Evolutionary conservation across 2,888 invertebrate species (phyloP).

Genomic region (Lasius platythorax): DNA sequence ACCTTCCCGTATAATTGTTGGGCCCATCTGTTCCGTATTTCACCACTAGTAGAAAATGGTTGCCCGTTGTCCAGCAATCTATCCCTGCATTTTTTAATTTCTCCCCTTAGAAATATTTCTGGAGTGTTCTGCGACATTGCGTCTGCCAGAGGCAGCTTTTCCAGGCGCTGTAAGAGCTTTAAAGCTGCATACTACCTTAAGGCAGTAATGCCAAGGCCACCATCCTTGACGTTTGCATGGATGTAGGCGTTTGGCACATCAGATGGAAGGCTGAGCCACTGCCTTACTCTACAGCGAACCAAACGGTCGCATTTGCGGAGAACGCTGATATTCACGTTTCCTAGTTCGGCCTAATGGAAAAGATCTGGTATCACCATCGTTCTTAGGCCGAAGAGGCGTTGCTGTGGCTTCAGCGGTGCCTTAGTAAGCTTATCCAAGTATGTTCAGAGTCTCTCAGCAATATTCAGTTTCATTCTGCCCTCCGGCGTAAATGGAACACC

Average conservation of each 20-base stretch:
- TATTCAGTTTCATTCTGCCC: conserved; percentile 6
- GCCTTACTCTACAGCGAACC: conserved; percentile 62
- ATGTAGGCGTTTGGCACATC: conserved; percentile 77
- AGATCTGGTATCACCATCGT: background rate
- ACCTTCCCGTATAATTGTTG: too few species aligned
- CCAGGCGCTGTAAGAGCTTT: conserved; percentile 31
- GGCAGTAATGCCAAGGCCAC: conserved; percentile 71
- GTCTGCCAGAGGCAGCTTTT: too few species aligned
- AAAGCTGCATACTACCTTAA: conserved; percentile 44
- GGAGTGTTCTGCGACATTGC: background rate
- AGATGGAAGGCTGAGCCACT: conserved; percentile 78
- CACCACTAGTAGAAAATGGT: too few species aligned
- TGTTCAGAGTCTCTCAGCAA: background rate
- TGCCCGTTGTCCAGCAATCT: background rate
- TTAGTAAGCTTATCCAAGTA: background rate
- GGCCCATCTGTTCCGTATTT: too few species aligned
- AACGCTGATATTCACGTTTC: background rate
- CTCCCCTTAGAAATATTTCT: background rate
- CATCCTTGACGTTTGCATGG: conserved; percentile 75
- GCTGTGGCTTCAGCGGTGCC: conserved; percentile 63
- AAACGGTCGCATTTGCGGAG: background rate
- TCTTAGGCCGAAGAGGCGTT: conserved; percentile 53
- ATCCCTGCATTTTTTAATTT: background rate
- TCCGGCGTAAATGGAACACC: conserved; percentile 55
- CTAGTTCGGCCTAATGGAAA: background rate